A percentile compares a stretch with the other conserved stretches of the same genome.
phyloP scores from a whole-genome alignment of 2,797 vertebrate genomes.

The Neoniphon sammara region DNA sequence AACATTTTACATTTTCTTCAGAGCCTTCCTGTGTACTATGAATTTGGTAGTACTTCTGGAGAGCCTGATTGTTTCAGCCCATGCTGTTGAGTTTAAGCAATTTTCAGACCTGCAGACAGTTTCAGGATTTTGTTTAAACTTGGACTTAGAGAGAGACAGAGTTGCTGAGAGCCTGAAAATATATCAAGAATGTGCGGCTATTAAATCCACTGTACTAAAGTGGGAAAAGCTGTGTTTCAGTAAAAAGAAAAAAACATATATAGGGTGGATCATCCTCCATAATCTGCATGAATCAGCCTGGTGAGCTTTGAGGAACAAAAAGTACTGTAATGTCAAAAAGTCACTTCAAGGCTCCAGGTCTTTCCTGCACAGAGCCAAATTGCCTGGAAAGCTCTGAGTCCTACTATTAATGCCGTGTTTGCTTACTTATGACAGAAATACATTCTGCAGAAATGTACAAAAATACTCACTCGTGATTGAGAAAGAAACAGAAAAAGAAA shows the following conservation, averaged over 20 bases:
- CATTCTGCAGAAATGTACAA: constrained; percentile 59
- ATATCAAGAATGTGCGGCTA: constrained; percentile 22
- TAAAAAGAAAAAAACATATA: too few relatives aligned
- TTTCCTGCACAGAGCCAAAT: constrained; percentile 11
- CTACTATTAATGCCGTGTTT: constrained; percentile 52
- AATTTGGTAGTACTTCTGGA: constrained; percentile 57
- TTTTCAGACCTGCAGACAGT: constrained; percentile 64
- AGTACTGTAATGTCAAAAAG: constrained; percentile 24
- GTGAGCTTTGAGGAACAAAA: constrained; percentile 19
- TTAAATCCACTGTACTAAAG: not conserved
- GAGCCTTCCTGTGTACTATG: constrained; percentile 27
- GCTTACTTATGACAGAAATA: constrained; percentile 61
- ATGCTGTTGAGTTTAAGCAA: constrained; percentile 63
- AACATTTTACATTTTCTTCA: constrained; percentile 54
- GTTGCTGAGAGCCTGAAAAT: constrained; percentile 43
- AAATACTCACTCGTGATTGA: constrained; percentile 53
- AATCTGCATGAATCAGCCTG: too few relatives aligned
- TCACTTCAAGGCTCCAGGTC: constrained; percentile 18
- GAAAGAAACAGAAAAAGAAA: constrained; percentile 35
- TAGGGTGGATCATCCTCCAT: too few relatives aligned
- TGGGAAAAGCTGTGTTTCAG: constrained; percentile 9
- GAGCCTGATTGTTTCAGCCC: constrained; percentile 53
- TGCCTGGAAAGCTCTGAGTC: constrained; percentile 38
- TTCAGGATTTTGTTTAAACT: constrained; percentile 44
- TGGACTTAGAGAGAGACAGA: constrained; percentile 23